Base-by-base conservation (phyloP, 2,113 vertebrate genomes). In the Rhinolophus sinicus region DNA sequence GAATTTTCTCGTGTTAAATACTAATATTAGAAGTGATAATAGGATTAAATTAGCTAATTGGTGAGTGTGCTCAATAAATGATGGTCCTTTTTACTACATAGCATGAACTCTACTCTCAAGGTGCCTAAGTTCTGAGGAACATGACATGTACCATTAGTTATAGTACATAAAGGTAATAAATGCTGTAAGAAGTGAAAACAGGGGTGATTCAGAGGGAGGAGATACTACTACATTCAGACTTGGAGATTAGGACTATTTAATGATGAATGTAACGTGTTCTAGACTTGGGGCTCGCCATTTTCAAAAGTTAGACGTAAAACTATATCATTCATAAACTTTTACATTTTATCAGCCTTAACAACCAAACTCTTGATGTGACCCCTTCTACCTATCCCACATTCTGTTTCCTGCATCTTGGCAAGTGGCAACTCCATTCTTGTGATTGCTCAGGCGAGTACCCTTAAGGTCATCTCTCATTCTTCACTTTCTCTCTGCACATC, bases 41-140 rank as follows among this genome's bases (percentile, higher is more conserved):
- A 73, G 73, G 24, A 78, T 80, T 95, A 89, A 94, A 35, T 73
- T 30, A 95, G 12, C 65, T 91, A 54, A 64, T 47, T 95, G 82
- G 40, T 64, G 54, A 80, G 86, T 72, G 18, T 80, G 4, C 22
- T 70, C 54, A 90, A 3, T 90, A 76, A 54, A 18, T 65, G 22
- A 24, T 47, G 44, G 22, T 13, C 24, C 10, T 87, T 65, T 73
- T 47, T 81, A 95, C 13, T 80, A 38, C 80, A 73, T 64, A 64
- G 47, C 65, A 47, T 73, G 76, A 80, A 80, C 58, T 52, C 35
- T 64, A 77, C 52, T 86, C 35, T 86, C 64, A 72, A 35, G 44
- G 22, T 78, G 30, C 35, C 40, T 70, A 28, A 70, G 47, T 69
- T 85, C 35, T 80, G 6, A 92, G 38, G 56, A 16, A 64, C 35